Percentiles rank a stretch among this genome's conserved stretches.
phyloP scores from a whole-genome alignment of 2,888 invertebrate genomes.

The Drosophila kanekoi region DNA sequence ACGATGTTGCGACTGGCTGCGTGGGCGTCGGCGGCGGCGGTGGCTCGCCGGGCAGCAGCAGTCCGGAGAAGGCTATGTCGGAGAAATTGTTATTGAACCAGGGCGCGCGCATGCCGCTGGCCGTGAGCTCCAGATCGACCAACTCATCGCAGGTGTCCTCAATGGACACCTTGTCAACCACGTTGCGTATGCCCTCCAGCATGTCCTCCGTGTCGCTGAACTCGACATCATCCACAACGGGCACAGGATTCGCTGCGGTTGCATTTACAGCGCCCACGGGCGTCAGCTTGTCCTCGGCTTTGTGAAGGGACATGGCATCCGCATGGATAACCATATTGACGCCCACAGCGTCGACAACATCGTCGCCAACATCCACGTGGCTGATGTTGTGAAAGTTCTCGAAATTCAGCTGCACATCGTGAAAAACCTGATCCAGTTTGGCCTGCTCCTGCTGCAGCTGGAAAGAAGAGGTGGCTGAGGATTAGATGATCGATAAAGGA shows the following conservation, averaged over 20 bases:
- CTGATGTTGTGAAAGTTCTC: slow-evolving; percentile 75
- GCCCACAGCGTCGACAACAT: slow-evolving; percentile 57
- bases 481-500: neutral
- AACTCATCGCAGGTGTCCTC: slow-evolving; percentile 84
- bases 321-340: slow-evolving; percentile 70
- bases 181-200: slow-evolving; percentile 93
- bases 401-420: slow-evolving; percentile 83
- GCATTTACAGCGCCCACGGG: slow-evolving; percentile 39
- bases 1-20: neutral
- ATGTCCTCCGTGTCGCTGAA: slow-evolving; percentile 95
- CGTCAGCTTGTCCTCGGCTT: slow-evolving; percentile 46
- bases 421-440: slow-evolving; percentile 78
- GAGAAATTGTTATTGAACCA: slow-evolving; percentile 81
- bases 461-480: neutral
- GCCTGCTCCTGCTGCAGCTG: slow-evolving; percentile 70
- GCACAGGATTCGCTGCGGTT: slow-evolving; percentile 29
- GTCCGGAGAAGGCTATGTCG: slow-evolving; percentile 71
- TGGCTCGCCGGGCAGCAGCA: slow-evolving; percentile 68
- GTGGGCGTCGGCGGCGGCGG: slow-evolving; percentile 29
- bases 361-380: slow-evolving; percentile 51
- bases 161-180: slow-evolving; percentile 87
- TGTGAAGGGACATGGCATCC: slow-evolving; percentile 48
- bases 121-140: slow-evolving; percentile 80
- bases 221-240: slow-evolving; percentile 86
- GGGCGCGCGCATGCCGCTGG: slow-evolving; percentile 72